Evolutionary conservation across 2,888 invertebrate genomes (phyloP).

Genomic region (Synanthedon vespiformis): DNA sequence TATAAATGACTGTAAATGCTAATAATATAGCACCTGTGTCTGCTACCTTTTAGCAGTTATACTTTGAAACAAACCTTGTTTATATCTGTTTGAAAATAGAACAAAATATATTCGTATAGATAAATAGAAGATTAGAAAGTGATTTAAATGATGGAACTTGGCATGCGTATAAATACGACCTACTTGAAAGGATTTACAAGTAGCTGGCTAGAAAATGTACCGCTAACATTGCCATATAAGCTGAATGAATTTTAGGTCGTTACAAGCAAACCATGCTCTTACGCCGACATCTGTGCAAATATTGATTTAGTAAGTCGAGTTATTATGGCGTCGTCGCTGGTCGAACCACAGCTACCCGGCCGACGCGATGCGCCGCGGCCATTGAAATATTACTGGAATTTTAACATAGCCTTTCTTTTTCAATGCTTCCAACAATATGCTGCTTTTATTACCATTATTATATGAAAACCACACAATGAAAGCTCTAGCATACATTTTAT

Average conservation of each 20-base stretch:
- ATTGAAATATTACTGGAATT: conserved; percentile 3
- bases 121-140: conserved; percentile 5
- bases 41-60: too few species aligned
- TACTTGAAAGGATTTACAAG: conserved; percentile 68
- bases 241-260: conserved; percentile 70
- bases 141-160: conserved; percentile 34
- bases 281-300: conserved; percentile 69
- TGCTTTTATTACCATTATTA: too few species aligned
- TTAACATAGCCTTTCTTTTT: conserved; percentile 29
- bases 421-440: not conserved
- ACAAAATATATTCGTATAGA: too few species aligned
- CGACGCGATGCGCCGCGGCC: not conserved
- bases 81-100: too few species aligned
- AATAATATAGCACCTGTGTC: not conserved
- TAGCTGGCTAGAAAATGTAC: conserved; percentile 69
- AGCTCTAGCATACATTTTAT: too few species aligned
- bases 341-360: conserved; percentile 22
- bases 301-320: conserved; percentile 68
- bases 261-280: conserved; percentile 66
- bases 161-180: conserved; percentile 60
- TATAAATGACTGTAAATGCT: too few species aligned
- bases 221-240: conserved; percentile 70
- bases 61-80: too few species aligned
- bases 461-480: too few species aligned
- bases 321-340: conserved; percentile 43